Conservation (phyloP, 2,113 vertebrate species). For the Nycticorax nycticorax region DNA sequence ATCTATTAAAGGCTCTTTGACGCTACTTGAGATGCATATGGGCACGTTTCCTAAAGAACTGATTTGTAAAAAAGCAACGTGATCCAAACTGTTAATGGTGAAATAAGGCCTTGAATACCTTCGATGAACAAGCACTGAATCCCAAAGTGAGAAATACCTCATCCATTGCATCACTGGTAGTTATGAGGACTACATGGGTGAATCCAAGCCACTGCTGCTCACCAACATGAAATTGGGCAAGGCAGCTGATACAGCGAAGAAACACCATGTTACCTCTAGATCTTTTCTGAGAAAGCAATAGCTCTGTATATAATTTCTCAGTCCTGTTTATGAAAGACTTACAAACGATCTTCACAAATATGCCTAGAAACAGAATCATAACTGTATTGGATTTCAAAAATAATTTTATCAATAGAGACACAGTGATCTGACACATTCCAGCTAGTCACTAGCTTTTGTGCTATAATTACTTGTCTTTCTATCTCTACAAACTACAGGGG, state of each 20-base stretch:
- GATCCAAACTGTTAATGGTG: neutral
- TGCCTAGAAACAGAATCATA: neutral
- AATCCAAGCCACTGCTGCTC: neutral
- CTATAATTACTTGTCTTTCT: slow-evolving; percentile 16
- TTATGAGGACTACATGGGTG: neutral
- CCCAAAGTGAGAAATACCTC: neutral
- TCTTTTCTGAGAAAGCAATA: neutral
- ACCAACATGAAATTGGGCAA: neutral
- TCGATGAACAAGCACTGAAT: neutral
- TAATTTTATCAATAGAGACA: neutral
- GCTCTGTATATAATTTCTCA: neutral
- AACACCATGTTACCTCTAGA: neutral
- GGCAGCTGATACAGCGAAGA: neutral
- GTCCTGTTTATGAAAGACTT: neutral
- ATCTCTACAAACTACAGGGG: neutral
- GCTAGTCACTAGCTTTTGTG: neutral
- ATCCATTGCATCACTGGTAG: neutral
- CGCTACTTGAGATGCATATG: neutral
- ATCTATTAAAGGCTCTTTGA: neutral
- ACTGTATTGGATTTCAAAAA: neutral
- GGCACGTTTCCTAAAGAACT: neutral
- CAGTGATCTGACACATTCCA: neutral
- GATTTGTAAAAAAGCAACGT: neutral
- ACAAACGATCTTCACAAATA: neutral
- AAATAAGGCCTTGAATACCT: neutral